Percentiles rank a stretch among this genome's conserved stretches.
phyloP scores from a whole-genome alignment of 2,797 vertebrate genomes.

The Delichon dasypus region DNA sequence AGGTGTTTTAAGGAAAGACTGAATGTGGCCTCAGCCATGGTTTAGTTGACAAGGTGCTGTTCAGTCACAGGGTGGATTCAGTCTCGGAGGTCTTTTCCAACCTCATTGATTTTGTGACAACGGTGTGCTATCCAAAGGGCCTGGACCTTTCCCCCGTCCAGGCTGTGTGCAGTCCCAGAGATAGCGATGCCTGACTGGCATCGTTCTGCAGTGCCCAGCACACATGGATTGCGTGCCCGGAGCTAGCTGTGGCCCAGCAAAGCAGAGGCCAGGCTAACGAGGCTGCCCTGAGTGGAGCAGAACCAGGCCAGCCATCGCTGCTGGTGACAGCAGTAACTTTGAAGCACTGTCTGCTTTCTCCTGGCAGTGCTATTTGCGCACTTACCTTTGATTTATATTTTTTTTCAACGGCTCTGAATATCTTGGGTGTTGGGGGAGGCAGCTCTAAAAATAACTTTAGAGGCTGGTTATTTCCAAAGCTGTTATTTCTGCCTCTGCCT shows the following conservation, averaged over 20 bases:
- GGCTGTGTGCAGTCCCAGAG: neutral
- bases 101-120: neutral
- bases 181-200: rapidly evolving
- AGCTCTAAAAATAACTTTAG: conserved; percentile 39
- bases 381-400: conserved; percentile 7
- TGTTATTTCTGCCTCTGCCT: neutral
- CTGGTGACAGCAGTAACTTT: conserved; percentile 1
- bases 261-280: neutral
- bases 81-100: neutral
- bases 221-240: rapidly evolving
- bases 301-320: neutral
- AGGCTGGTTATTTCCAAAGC: neutral
- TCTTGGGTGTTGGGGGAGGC: conserved; percentile 3
- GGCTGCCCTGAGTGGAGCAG: neutral
- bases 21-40: neutral
- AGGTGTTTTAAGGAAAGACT: neutral
- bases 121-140: neutral
- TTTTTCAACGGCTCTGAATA: neutral
- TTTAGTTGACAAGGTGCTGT: neutral
- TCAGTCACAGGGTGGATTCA: rapidly evolving
- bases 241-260: neutral
- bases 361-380: neutral
- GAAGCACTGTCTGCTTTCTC: neutral
- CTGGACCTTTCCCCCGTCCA: neutral
- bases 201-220: neutral